Conservation (phyloP, 2,113 vertebrate species). For the Antechinus stuartii region DNA sequence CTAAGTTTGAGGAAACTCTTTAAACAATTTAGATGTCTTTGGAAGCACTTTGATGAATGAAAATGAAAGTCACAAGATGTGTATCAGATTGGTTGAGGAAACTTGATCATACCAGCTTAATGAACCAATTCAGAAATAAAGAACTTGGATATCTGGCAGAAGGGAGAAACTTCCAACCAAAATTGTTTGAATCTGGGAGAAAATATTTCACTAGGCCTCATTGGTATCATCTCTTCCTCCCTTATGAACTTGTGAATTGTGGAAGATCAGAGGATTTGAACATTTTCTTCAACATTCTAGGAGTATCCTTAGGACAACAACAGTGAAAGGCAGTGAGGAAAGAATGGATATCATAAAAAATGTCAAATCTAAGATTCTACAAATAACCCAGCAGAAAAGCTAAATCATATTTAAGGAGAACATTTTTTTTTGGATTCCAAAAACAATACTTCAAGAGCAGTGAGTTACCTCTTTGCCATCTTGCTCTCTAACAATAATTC, state of each 20-base stretch:
- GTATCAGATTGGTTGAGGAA: neutral
- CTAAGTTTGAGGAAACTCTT: neutral
- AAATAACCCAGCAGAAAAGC: neutral
- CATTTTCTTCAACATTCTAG: neutral
- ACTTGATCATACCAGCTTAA: neutral
- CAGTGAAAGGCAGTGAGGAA: neutral
- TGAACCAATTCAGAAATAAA: neutral
- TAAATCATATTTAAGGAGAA: neutral
- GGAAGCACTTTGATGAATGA: neutral
- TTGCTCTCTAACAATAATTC: too few relatives aligned
- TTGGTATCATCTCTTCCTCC: neutral
- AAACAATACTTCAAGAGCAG: too few relatives aligned
- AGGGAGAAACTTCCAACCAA: neutral
- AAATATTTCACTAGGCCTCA: neutral
- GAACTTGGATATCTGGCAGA: too few relatives aligned
- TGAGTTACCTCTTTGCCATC: too few relatives aligned
- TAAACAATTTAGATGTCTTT: neutral
- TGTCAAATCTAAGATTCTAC: neutral
- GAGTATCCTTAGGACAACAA: neutral
- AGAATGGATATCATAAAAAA: neutral
- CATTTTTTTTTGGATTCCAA: neutral
- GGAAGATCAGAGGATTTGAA: neutral
- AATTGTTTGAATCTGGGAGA: neutral
- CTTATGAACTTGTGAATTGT: neutral
- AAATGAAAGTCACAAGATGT: neutral